Evolutionary conservation across 1,140 invertebrate species (phyloP).

Genomic region (Dendroctonus valens): DNA sequence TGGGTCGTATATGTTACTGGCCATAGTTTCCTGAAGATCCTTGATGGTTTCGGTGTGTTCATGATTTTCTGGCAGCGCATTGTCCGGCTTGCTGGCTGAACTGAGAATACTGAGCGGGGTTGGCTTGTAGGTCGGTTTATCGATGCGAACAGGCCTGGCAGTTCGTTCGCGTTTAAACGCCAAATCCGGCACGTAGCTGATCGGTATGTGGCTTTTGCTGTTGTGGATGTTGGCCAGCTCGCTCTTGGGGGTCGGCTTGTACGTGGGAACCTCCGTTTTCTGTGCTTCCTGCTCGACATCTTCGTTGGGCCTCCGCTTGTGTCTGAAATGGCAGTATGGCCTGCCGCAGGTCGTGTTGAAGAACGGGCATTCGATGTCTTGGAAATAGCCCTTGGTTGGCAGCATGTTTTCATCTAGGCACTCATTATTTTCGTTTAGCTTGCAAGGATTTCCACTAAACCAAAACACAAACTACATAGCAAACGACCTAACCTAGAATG

Average conservation of each 20-base stretch:
- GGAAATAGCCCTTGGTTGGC: constrained; percentile 82
- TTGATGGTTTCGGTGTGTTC: constrained; percentile 36
- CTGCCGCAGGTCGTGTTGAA: constrained; percentile 77
- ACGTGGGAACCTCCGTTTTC: constrained; percentile 47
- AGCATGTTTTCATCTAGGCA: constrained; percentile 62
- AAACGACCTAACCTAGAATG: constrained; percentile 15
- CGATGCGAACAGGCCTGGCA: constrained; percentile 35
- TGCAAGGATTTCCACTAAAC: background rate
- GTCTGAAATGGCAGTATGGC: constrained; percentile 87
- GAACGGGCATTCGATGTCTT: constrained; percentile 79
- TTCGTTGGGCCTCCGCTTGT: constrained; percentile 62
- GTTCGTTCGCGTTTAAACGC: constrained; percentile 39
- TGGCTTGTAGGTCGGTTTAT: constrained; percentile 47
- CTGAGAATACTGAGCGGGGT: constrained; percentile 48
- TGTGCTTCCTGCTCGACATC: constrained; percentile 29
- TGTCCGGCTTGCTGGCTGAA: constrained; percentile 32
- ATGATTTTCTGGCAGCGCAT: constrained; percentile 22
- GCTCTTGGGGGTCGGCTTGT: constrained; percentile 52
- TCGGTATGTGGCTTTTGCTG: constrained; percentile 47
- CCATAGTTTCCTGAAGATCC: constrained; percentile 41
- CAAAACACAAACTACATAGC: constrained; percentile 4
- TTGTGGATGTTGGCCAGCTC: constrained; percentile 43
- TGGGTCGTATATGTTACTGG: constrained; percentile 40
- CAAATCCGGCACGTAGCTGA: constrained; percentile 49
- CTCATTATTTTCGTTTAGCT: background rate